A percentile compares a stretch with the other conserved stretches of the same genome.
Evolutionary conservation across 1,140 invertebrate species (phyloP).

Genomic region (Linepithema humile): DNA sequence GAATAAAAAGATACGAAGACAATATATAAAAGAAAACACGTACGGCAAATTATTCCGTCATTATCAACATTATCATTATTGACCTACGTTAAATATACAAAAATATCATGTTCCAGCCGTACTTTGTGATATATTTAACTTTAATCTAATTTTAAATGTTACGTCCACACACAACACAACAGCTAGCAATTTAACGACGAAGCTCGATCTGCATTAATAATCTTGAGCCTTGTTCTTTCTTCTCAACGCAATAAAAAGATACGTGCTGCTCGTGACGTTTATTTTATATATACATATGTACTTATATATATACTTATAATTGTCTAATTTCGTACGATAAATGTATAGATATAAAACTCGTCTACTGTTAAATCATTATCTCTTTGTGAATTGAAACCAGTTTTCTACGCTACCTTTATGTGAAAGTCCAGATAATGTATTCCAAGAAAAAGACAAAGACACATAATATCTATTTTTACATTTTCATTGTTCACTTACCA

Average conservation of each 20-base stretch:
- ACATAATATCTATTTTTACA: too few relatives aligned
- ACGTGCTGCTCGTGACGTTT: neutral
- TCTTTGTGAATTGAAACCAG: too few relatives aligned
- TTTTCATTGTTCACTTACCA: too few relatives aligned
- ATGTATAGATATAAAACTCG: too few relatives aligned
- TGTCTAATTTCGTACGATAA: too few relatives aligned
- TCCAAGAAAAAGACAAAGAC: too few relatives aligned
- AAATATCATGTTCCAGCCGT: neutral
- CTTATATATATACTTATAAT: neutral
- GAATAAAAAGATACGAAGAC: neutral
- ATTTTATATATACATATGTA: neutral
- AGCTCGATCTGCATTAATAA: neutral
- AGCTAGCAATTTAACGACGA: neutral
- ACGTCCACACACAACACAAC: neutral
- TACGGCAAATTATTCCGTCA: neutral
- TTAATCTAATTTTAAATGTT: slow-evolving; percentile 25
- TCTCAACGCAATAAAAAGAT: neutral
- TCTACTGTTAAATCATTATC: too few relatives aligned
- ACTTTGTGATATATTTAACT: slow-evolving; percentile 10
- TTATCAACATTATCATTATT: neutral
- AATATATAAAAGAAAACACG: neutral
- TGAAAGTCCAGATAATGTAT: too few relatives aligned
- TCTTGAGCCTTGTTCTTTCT: slow-evolving; percentile 35
- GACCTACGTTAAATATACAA: neutral
- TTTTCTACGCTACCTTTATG: too few relatives aligned